phyloP scores from a whole-genome alignment of 2,113 vertebrate genomes.

The Vidua macroura region DNA sequence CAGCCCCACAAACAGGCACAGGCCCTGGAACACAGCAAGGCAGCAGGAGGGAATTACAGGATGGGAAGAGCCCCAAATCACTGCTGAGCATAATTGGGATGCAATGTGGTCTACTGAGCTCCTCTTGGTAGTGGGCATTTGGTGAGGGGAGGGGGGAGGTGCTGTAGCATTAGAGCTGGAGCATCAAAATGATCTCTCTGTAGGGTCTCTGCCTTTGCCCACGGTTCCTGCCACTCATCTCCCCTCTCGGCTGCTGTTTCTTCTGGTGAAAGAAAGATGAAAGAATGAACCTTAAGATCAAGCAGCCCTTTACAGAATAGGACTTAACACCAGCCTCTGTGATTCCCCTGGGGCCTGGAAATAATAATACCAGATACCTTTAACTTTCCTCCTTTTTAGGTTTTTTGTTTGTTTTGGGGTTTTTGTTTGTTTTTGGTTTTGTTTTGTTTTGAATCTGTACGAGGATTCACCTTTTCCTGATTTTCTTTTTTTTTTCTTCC shows the following conservation, averaged over 20 bases:
- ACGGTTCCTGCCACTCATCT: background rate
- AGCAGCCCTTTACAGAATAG: background rate
- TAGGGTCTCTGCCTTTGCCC: fast-evolving
- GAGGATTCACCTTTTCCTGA: background rate
- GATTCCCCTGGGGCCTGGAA: background rate
- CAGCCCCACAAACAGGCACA: background rate
- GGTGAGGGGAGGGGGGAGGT: fast-evolving
- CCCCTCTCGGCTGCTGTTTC: background rate
- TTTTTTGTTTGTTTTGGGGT: background rate
- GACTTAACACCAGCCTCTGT: background rate
- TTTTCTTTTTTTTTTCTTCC: background rate
- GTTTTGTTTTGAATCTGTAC: background rate
- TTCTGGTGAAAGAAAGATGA: background rate
- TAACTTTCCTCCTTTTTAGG: background rate
- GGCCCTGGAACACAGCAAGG: background rate
- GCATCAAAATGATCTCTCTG: no score
- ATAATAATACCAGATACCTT: background rate
- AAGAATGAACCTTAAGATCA: background rate
- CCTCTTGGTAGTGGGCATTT: background rate
- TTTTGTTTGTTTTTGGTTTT: background rate
- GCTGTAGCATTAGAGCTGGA: background rate
- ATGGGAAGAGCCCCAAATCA: background rate
- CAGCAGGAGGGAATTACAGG: background rate
- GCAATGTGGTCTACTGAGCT: fast-evolving
- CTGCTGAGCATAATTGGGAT: background rate